Evolutionary conservation across 1,140 invertebrate genomes (phyloP), one percentile per base, ranked within the genome.

Genomic region (Zophobas morio): DNA sequence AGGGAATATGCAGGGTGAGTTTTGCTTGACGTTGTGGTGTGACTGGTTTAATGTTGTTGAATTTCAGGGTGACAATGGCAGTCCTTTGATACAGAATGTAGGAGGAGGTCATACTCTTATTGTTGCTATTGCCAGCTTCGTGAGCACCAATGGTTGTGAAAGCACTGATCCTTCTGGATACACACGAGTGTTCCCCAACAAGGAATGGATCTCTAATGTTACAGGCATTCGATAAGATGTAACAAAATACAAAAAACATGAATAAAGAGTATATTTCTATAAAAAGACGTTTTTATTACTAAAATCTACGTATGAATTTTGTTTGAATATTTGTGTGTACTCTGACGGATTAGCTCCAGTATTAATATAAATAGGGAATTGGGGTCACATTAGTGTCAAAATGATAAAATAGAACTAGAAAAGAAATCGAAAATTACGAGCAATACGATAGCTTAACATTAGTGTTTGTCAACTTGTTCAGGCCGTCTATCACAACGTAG

Each of bases 11-110:
- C 5, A 66, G 39, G 60, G 60, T 66, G 32, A 32, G 39, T 8
- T 57, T 33, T 66, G 42, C 20, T 8, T 2, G 3, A 57, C 5
- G 5, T 53, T 2, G 1, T 35, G 35, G 1, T 57, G 20, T 4
- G 20, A 39, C 39, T 8, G 8, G 1, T 63, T 3, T 36, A 32
- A 66, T 20, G n/a, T 47, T 20, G 40, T 57, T 51, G 2, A 8
- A 2, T 70, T 72, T 51, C 36, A 72, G 70, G 70, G 70, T 72
- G 70, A 72, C 51, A 72, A 34, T 54, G 70, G 70, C 4, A 54
- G 70, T 72, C 70, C 70, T n/a, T 20, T 72, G 32, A 72, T 72
- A 6, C 60, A 66, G 42, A 66, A 42, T 33, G 39, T 66, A 8
- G 60, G 60, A 1, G 60, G 60, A 40, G 60, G 60, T 36, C 60